phyloP scores from a whole-genome alignment of 2,888 invertebrate genomes.

The Dolomedes plantarius region DNA sequence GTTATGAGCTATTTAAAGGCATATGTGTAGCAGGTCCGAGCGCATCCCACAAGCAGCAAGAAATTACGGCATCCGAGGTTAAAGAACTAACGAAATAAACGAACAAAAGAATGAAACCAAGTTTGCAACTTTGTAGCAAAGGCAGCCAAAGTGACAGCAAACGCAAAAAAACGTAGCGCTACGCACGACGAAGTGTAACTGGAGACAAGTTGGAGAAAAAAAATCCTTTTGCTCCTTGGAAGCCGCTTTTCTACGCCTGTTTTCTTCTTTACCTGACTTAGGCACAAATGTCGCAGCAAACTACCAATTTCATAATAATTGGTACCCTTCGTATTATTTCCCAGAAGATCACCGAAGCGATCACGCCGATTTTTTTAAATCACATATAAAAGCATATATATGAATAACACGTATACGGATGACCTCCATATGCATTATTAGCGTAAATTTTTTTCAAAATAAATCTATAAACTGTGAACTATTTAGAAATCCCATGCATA shows the following conservation, averaged over 20 bases:
- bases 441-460: too few species aligned
- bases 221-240: background rate
- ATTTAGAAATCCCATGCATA: too few species aligned
- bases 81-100: slow-evolving; percentile 38
- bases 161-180: slow-evolving; percentile 27
- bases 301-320: slow-evolving; percentile 20
- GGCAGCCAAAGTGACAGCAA: slow-evolving; percentile 14
- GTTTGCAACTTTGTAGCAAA: slow-evolving; percentile 48
- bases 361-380: background rate
- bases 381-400: background rate
- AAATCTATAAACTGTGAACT: too few species aligned
- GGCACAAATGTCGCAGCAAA: slow-evolving; percentile 19
- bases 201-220: slow-evolving; percentile 13
- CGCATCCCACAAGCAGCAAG: slow-evolving; percentile 20
- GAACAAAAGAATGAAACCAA: slow-evolving; percentile 5
- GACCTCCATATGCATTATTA: too few species aligned
- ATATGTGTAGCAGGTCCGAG: background rate
- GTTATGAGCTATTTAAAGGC: background rate
- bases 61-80: slow-evolving; percentile 40
- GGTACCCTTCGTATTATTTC: background rate
- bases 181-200: slow-evolving; percentile 61
- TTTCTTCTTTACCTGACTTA: background rate
- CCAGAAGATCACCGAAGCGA: background rate
- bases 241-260: slow-evolving; percentile 30
- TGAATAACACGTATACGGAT: too few species aligned